Base-by-base conservation (phyloP, 2,888 invertebrate species). In the Dicyrtoma fusca region DNA sequence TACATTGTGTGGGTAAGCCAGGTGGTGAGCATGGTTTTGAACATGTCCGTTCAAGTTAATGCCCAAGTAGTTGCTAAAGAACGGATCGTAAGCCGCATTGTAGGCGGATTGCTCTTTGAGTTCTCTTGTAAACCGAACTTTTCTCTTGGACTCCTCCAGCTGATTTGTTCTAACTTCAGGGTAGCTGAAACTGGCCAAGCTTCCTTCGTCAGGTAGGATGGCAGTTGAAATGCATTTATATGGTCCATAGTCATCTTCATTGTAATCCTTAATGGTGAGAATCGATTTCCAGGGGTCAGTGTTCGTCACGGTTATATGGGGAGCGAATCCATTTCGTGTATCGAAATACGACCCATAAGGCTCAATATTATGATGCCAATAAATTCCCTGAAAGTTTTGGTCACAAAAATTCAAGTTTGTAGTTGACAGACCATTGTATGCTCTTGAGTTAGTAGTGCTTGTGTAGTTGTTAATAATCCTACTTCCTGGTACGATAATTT, bases 281-380 rank as follows among this genome's bases (percentile, higher is more conserved):
- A 76, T 45, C 11, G 79, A 78, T 55, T 73, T 77, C 77, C 77
- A 80, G 26, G 75, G 75, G 59, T 77, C 74, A 6, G 72, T 21
- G 14, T 73, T 71, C 3, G 53, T 62, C 0, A 80, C 78, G 8
- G 72, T 76, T 11, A 78, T 69, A 55, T 77, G 63, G 1, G 78
- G 77, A 44, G 75, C 79, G 53, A 80, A 80, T 2, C 76, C 74
- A 45, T 80, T 77, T 42, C 69, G 63, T 1, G 75, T 72, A 64
- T 79, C 80, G 57, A 75, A 80, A 68, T 77, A 80, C 2, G 78
- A 77, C 6, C 80, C 80, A 53, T 74, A 80, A 17, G 80, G 76
- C 10, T 76, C 75, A 10, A 75, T 69, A n/a, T 75, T 76, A 42
- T 76, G 77, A 63, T 80, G 78, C 80, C 80, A 80, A 65, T 78